Evolutionary conservation across 2,888 invertebrate genomes (phyloP).

Genomic region (Rhaphigaster nebulosa): DNA sequence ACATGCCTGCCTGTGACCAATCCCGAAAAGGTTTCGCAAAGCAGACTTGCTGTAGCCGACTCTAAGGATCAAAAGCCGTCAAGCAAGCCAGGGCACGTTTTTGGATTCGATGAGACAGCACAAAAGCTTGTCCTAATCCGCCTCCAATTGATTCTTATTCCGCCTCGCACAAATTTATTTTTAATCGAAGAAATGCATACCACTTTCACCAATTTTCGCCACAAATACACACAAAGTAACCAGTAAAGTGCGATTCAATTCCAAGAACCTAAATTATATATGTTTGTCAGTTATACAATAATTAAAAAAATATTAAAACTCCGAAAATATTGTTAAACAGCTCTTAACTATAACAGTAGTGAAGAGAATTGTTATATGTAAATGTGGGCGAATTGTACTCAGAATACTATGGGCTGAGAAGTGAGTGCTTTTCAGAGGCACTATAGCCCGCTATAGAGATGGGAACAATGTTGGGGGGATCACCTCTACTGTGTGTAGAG

Average conservation of each 20-base stretch:
- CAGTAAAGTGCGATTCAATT: neutral
- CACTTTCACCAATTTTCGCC: neutral
- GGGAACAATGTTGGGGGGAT: too few relatives aligned
- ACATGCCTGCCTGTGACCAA: conserved; percentile 11
- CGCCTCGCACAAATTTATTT: neutral
- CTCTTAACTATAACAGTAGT: too few relatives aligned
- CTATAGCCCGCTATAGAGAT: too few relatives aligned
- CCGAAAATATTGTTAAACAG: too few relatives aligned
- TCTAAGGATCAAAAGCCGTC: conserved; percentile 8
- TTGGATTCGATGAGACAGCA: conserved; percentile 18
- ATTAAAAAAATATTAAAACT: too few relatives aligned
- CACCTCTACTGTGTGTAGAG: too few relatives aligned
- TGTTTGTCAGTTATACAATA: too few relatives aligned
- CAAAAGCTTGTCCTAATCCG: neutral
- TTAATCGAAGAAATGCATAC: conserved; percentile 3
- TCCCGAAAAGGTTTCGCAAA: conserved; percentile 35
- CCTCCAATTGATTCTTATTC: conserved; percentile 7
- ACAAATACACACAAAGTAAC: neutral
- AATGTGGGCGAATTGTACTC: too few relatives aligned
- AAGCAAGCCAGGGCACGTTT: neutral
- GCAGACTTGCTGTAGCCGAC: neutral
- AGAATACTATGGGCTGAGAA: too few relatives aligned
- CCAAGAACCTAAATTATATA: too few relatives aligned
- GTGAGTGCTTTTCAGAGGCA: too few relatives aligned
- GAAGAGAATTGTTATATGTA: too few relatives aligned